Evolutionary conservation across 2,888 invertebrate species (phyloP), one percentile per base, ranked within the genome.

Genomic region (Chloroclystis v-ata): DNA sequence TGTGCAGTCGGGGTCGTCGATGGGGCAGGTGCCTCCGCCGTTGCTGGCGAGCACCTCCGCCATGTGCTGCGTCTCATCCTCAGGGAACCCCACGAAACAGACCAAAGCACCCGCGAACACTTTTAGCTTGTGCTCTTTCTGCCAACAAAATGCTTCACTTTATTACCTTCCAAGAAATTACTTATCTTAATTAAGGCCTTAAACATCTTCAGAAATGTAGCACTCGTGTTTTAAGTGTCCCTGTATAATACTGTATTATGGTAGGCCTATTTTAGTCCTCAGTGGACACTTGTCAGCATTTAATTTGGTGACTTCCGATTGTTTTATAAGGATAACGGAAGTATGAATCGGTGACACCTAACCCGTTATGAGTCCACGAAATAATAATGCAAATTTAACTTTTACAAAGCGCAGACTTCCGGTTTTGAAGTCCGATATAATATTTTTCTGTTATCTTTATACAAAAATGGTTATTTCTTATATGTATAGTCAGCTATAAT

Each of bases 61-160:
- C 97, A 98, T 97, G 75, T 97, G 97, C 69, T 92, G 92, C 71
- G 94, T 93, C 79, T 98, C 98, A 65, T 97, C 96, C 50, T 92
- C 92, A 1, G 95, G 92, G 83, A 98, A 98, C 4, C 97, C 97
- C 67, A 94, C 90, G 78, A 98, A 97, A 78, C 95, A 94, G 37
- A 98, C 92, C 65, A 92, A 91, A 47, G 95, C 93, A 20, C 96
- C 96, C 75, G 94, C 93, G 76, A 98, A 97, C 46, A 96, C 95
- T 78, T 94, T 95, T 58, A 97, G 76, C 69, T 93, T 94, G 84
- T 94, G 92, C 59, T 91, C 89, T 61, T 90, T 88, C 91, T 91
- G 82, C 47, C 83, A 82, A 29, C 28, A 43, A 50, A 29, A 33
- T 37, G 1, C n/a, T n/a, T n/a, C n/a, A n/a, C n/a, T n/a, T n/a